Evolutionary conservation across 1,140 invertebrate species (phyloP).

Genomic region (Neodiprion lecontei): DNA sequence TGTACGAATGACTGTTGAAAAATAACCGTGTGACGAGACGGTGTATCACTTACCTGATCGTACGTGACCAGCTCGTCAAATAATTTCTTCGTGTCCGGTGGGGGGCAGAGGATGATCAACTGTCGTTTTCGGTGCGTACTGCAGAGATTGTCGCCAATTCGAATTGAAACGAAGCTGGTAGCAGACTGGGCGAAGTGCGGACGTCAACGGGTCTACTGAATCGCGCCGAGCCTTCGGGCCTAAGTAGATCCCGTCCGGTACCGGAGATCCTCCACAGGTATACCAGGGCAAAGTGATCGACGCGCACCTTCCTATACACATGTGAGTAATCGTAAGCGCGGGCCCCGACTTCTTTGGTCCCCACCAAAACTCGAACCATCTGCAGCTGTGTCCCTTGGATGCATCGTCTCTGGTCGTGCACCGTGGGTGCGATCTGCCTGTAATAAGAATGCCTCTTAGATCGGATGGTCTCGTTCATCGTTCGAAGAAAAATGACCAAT

Average conservation of each 20-base stretch:
- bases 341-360: neutral
- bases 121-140: neutral
- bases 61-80: neutral
- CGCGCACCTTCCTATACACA: neutral
- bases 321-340: neutral
- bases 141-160: neutral
- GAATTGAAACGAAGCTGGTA: neutral
- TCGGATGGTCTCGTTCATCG: neutral
- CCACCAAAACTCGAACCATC: neutral
- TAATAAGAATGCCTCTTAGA: neutral
- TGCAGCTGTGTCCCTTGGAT: neutral
- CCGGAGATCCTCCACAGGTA: neutral
- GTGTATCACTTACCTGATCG: conserved; percentile 1
- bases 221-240: neutral
- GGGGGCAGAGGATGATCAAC: neutral
- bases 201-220: neutral
- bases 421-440: neutral
- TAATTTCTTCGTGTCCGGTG: neutral
- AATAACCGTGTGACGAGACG: neutral
- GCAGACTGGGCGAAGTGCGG: neutral
- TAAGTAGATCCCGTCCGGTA: neutral
- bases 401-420: neutral
- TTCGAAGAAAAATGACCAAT: too few relatives aligned
- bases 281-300: too few relatives aligned
- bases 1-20: neutral